Percentiles rank a stretch among this genome's conserved stretches.
Evolutionary conservation across 53 echinoderm and acorn worm species (phyloP).

Genomic region (Echinometra lucunter): DNA sequence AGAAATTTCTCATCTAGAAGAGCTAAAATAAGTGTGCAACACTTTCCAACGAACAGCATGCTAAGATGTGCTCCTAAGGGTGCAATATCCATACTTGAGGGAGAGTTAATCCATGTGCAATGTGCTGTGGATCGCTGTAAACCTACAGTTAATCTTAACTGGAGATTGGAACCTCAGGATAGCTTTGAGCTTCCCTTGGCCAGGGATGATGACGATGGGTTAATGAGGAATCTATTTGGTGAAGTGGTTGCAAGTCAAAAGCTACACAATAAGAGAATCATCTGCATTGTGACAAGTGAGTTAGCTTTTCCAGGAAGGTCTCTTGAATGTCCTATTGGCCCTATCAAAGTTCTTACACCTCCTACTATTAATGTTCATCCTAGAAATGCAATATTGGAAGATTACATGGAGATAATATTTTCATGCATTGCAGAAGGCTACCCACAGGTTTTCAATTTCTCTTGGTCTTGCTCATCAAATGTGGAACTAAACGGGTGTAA

Average conservation of each 20-base stretch:
- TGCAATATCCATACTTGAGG: not conserved
- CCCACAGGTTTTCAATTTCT: not conserved
- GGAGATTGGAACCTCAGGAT: not conserved
- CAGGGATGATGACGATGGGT: not conserved
- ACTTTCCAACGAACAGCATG: not conserved
- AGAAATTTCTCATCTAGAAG: slow-evolving; percentile 17
- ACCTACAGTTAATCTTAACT: not conserved
- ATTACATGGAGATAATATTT: not conserved
- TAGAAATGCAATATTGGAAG: not conserved
- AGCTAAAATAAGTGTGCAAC: not conserved
- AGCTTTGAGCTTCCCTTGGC: not conserved
- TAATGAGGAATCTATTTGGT: not conserved
- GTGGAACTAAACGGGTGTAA: not conserved
- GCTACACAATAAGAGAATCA: not conserved
- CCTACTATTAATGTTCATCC: not conserved
- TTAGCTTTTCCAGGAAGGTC: not conserved
- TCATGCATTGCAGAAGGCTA: not conserved
- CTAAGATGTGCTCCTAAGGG: not conserved
- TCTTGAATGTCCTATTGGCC: not conserved
- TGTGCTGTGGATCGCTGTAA: not conserved
- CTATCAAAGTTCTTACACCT: slow-evolving; percentile 10
- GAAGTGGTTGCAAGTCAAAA: not conserved
- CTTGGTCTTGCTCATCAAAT: slow-evolving; percentile 51
- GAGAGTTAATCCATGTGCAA: not conserved
- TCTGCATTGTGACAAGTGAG: not conserved